A percentile compares a stretch with the other conserved stretches of the same genome.
Evolutionary conservation across 1,140 invertebrate genomes (phyloP).

Genomic region (Eufriesea mexicana): DNA sequence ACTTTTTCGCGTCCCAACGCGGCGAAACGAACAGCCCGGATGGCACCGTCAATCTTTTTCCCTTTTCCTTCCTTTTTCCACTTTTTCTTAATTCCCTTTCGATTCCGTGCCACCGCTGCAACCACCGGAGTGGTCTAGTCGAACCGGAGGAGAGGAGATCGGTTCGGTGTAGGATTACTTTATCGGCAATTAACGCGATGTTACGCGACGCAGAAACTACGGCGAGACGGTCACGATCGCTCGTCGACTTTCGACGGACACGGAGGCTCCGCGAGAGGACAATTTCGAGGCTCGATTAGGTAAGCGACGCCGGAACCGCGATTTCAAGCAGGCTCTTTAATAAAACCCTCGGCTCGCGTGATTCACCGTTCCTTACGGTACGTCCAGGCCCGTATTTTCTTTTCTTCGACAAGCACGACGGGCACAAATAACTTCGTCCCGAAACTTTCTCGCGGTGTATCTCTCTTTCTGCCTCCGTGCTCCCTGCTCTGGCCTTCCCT

Average conservation of each 20-base stretch:
- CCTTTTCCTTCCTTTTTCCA: background rate
- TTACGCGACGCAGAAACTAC: constrained; percentile 15
- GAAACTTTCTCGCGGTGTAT: constrained; percentile 37
- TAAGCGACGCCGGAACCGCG: constrained; percentile 8
- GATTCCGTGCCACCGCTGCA: too few species aligned
- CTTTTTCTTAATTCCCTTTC: too few species aligned
- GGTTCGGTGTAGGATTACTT: background rate
- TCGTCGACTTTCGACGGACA: constrained; percentile 33
- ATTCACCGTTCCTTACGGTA: constrained; percentile 32
- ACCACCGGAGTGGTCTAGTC: background rate
- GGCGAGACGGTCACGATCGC: constrained; percentile 22
- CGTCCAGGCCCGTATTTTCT: constrained; percentile 15
- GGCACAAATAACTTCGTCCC: constrained; percentile 24
- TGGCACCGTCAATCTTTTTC: background rate
- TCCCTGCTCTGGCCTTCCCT: background rate
- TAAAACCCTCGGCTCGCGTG: constrained; percentile 31
- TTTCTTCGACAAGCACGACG: constrained; percentile 27
- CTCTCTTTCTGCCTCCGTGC: background rate
- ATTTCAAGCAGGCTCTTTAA: constrained; percentile 16
- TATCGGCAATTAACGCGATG: constrained; percentile 53
- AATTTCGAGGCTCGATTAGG: constrained; percentile 58
- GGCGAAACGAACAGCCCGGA: background rate
- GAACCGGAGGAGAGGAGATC: constrained; percentile 7
- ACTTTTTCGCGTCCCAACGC: background rate
- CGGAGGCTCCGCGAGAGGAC: background rate